Conservation (phyloP, 2,888 invertebrate species). For the Synanthedon formicaeformis region DNA sequence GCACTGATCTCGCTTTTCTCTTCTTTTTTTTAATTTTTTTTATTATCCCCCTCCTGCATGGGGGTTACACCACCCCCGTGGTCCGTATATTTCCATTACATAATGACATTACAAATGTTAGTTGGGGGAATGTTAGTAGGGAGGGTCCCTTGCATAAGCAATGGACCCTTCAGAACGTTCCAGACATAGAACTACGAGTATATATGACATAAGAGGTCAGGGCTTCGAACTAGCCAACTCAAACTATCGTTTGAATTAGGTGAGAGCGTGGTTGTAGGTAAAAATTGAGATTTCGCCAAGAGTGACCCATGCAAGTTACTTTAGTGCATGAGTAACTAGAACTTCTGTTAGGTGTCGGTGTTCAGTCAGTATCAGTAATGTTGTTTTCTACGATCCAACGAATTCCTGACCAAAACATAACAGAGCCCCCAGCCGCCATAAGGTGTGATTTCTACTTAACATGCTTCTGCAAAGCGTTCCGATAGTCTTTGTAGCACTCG, state of each 20-base stretch:
- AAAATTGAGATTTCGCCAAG: too few relatives aligned
- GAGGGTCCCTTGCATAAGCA: too few relatives aligned
- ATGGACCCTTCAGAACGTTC: slow-evolving; percentile 1
- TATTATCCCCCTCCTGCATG: too few relatives aligned
- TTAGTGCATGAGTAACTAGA: background rate
- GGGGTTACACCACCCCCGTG: too few relatives aligned
- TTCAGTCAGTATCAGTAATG: slow-evolving; percentile 3
- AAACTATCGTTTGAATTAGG: background rate
- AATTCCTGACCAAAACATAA: slow-evolving; percentile 6
- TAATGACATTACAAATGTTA: too few relatives aligned
- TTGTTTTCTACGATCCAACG: slow-evolving; percentile 6
- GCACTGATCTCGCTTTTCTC: slow-evolving; percentile 1
- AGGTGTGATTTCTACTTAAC: too few relatives aligned
- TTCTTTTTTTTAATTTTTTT: too few relatives aligned
- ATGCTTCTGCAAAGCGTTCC: slow-evolving; percentile 3
- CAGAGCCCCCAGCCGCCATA: slow-evolving; percentile 4
- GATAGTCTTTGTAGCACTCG: slow-evolving; percentile 2
- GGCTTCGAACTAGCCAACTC: background rate
- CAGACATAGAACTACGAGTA: slow-evolving; percentile 1
- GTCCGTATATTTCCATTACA: too few relatives aligned
- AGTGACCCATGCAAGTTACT: slow-evolving; percentile 2
- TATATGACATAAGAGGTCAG: background rate
- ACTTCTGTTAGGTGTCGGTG: slow-evolving; percentile 6
- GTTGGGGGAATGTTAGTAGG: too few relatives aligned
- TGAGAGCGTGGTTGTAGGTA: slow-evolving; percentile 4